Percentiles rank a stretch among this genome's conserved stretches.
Conservation (phyloP, 2,797 vertebrate species). For the Microctenopoma steveboyesi region DNA sequence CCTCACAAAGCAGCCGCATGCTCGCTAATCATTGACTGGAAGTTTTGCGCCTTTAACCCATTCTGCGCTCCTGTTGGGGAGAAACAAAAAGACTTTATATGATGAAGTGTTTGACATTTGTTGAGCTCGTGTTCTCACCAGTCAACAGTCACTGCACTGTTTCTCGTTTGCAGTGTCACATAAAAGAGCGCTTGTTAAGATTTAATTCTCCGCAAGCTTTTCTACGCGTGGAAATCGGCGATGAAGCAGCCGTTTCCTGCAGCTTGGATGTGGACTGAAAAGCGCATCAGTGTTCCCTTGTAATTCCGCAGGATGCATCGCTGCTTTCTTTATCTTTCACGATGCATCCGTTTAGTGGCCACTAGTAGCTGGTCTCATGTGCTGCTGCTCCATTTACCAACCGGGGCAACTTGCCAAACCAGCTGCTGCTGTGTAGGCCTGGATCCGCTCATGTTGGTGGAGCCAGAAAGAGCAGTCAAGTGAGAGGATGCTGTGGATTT, state of each 20-base stretch:
- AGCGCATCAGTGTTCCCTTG: conserved; percentile 35
- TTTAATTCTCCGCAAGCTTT: not conserved
- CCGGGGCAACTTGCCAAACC: conserved; percentile 78
- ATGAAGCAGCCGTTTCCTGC: conserved; percentile 4
- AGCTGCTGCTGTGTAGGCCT: conserved; percentile 80
- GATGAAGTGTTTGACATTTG: not conserved
- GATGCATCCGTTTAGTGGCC: conserved; percentile 63
- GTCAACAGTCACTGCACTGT: not conserved
- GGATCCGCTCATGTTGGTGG: conserved; percentile 69
- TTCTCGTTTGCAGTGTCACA: conserved; percentile 9
- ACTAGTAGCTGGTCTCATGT: conserved; percentile 57
- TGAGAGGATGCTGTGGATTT: conserved; percentile 35
- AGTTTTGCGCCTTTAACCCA: conserved; percentile 25
- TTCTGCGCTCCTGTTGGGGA: not conserved
- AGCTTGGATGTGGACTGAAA: conserved; percentile 26
- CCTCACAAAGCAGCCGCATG: conserved; percentile 60
- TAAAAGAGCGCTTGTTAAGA: not conserved
- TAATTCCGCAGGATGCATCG: conserved; percentile 51
- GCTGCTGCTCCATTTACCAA: conserved; percentile 73
- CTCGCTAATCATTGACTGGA: conserved; percentile 67
- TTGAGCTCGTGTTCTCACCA: not conserved
- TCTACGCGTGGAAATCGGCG: conserved; percentile 27
- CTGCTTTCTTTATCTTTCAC: conserved; percentile 64
- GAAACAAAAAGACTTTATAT: not conserved
- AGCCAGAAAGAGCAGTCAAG: conserved; percentile 67